Evolutionary conservation across 1,140 invertebrate species (phyloP).

Genomic region (Hesperophylax magnus): DNA sequence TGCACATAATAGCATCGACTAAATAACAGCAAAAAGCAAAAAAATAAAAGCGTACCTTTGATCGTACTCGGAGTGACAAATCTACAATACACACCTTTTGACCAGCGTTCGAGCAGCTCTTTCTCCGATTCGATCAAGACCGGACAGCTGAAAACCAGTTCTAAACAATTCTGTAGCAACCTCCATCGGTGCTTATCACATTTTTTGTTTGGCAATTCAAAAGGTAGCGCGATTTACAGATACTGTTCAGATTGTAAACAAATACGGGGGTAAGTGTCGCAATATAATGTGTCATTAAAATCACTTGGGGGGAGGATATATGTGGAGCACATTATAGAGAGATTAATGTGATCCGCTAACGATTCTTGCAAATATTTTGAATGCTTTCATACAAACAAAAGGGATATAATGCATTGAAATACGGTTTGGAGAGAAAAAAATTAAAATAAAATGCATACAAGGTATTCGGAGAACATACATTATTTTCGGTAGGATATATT

Average conservation of each 20-base stretch:
- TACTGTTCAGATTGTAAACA: slow-evolving; percentile 46
- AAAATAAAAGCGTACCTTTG: too few species aligned
- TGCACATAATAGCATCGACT: too few species aligned
- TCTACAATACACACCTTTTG: slow-evolving; percentile 17
- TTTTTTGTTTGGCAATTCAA: slow-evolving; percentile 41
- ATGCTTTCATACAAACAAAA: too few species aligned
- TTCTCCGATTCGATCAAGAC: background rate
- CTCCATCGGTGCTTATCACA: slow-evolving; percentile 41
- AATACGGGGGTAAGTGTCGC: slow-evolving; percentile 39
- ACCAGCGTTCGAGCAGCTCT: slow-evolving; percentile 14
- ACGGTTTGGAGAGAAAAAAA: too few species aligned
- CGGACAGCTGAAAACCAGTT: slow-evolving; percentile 48
- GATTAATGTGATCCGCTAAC: slow-evolving; percentile 17
- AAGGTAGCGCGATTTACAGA: slow-evolving; percentile 47
- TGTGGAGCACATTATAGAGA: slow-evolving; percentile 15
- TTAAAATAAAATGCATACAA: too few species aligned
- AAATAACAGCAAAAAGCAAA: too few species aligned
- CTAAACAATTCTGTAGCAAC: slow-evolving; percentile 37
- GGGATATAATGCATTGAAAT: too few species aligned
- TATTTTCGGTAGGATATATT: too few species aligned
- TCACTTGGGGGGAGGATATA: slow-evolving; percentile 20
- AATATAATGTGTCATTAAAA: slow-evolving; percentile 25
- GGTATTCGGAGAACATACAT: too few species aligned
- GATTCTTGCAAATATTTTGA: slow-evolving; percentile 2
- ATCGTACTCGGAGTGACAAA: too few species aligned